Evolutionary conservation across 2,888 invertebrate genomes (phyloP).

Genomic region (Dasysyrphus tricinctus): DNA sequence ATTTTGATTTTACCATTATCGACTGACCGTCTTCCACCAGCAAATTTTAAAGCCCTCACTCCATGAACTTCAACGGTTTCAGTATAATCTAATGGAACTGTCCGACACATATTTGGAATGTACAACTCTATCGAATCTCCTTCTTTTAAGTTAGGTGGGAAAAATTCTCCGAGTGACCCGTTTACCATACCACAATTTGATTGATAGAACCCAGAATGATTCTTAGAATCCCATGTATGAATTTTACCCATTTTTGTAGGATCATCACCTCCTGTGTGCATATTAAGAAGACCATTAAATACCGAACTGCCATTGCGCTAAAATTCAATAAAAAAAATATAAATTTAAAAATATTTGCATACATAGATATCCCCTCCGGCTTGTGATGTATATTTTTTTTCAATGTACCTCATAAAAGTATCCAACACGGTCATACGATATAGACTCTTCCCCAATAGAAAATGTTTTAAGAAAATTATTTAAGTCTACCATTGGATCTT

Average conservation of each 20-base stretch:
- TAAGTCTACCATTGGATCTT: constrained; percentile 88
- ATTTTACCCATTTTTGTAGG: constrained; percentile 88
- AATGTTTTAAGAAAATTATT: constrained; percentile 85
- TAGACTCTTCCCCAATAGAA: constrained; percentile 83
- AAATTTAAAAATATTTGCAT: background rate
- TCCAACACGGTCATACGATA: constrained; percentile 90
- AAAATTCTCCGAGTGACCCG: constrained; percentile 92
- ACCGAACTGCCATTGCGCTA: constrained; percentile 90
- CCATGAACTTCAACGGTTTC: constrained; percentile 85
- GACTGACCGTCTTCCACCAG: constrained; percentile 86
- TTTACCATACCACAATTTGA: constrained; percentile 86
- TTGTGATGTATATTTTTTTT: background rate
- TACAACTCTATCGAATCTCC: constrained; percentile 87
- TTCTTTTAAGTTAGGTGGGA: constrained; percentile 87
- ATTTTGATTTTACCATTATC: constrained; percentile 86
- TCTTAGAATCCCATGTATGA: constrained; percentile 88
- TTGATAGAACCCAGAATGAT: constrained; percentile 84
- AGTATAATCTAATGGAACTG: constrained; percentile 86
- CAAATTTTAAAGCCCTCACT: constrained; percentile 87
- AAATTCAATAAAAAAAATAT: constrained; percentile 77
- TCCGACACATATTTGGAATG: constrained; percentile 90
- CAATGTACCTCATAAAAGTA: constrained; percentile 90
- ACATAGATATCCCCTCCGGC: too few relatives aligned
- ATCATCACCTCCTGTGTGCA: constrained; percentile 88
- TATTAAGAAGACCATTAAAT: constrained; percentile 90